Conservation (phyloP, 2,797 vertebrate genomes). For the Aselliscus stoliczkanus region DNA sequence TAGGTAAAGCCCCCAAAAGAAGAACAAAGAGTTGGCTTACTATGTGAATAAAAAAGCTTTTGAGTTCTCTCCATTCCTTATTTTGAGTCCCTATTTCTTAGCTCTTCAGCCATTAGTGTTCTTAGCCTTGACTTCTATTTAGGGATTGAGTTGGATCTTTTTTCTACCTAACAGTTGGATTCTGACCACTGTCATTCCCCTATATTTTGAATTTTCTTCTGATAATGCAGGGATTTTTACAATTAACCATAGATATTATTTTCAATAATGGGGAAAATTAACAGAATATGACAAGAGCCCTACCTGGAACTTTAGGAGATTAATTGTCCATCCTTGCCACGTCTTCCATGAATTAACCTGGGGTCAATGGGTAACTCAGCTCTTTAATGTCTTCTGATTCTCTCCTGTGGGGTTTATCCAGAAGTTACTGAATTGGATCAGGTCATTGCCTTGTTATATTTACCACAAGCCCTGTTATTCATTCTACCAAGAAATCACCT, state of each 20-base stretch:
- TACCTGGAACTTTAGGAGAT: not conserved
- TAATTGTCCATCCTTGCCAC: not conserved
- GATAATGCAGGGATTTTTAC: not conserved
- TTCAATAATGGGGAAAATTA: not conserved
- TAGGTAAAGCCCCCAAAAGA: not conserved
- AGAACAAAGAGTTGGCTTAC: not conserved
- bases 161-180: not conserved
- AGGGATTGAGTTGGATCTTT: fast-evolving
- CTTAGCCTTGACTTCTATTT: not conserved
- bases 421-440: not conserved
- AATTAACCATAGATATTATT: not conserved
- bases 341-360: not conserved
- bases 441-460: not conserved
- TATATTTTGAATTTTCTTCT: not conserved
- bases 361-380: not conserved
- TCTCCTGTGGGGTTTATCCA: not conserved
- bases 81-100: not conserved
- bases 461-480: not conserved
- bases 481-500: not conserved
- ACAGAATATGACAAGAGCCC: not conserved
- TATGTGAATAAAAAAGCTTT: not conserved
- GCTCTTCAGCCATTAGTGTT: not conserved
- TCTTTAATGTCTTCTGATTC: not conserved
- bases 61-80: not conserved
- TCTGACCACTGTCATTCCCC: not conserved